Conservation (phyloP, 2,113 vertebrate species). For the Cairina moschata region DNA sequence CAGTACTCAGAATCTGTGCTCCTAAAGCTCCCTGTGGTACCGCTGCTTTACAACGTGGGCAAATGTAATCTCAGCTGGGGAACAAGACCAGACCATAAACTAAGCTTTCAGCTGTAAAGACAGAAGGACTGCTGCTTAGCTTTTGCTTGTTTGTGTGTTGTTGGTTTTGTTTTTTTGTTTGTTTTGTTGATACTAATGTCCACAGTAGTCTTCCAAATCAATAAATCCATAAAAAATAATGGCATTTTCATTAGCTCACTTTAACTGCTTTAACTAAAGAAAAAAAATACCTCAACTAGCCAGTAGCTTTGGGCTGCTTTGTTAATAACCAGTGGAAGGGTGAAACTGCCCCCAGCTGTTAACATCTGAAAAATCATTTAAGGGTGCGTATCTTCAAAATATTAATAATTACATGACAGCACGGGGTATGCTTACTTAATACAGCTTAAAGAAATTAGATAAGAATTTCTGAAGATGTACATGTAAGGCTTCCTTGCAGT, state of each 20-base stretch:
- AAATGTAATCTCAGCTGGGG: not conserved
- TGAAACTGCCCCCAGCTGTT: not conserved
- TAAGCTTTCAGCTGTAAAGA: not conserved
- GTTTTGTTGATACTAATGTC: not conserved
- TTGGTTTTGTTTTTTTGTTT: no score
- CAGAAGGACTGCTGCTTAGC: not conserved
- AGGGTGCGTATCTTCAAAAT: not conserved
- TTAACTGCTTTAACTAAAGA: not conserved
- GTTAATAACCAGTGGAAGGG: not conserved
- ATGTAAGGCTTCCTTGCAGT: not conserved
- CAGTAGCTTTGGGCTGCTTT: not conserved
- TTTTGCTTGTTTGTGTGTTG: not conserved
- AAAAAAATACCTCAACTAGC: not conserved
- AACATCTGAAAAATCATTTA: constrained; percentile 16
- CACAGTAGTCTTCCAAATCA: not conserved
- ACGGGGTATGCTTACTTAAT: not conserved
- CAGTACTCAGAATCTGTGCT: not conserved
- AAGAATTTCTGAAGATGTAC: not conserved
- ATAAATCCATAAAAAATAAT: not conserved
- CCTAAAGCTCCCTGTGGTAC: rapidly evolving
- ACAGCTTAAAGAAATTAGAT: constrained; percentile 6
- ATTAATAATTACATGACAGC: not conserved
- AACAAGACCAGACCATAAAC: not conserved
- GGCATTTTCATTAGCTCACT: not conserved
- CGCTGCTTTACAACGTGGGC: not conserved